Evolutionary conservation across 2,797 vertebrate species (phyloP), one percentile per base, ranked within the genome.

Genomic region (Halcyon smyrnensis): DNA sequence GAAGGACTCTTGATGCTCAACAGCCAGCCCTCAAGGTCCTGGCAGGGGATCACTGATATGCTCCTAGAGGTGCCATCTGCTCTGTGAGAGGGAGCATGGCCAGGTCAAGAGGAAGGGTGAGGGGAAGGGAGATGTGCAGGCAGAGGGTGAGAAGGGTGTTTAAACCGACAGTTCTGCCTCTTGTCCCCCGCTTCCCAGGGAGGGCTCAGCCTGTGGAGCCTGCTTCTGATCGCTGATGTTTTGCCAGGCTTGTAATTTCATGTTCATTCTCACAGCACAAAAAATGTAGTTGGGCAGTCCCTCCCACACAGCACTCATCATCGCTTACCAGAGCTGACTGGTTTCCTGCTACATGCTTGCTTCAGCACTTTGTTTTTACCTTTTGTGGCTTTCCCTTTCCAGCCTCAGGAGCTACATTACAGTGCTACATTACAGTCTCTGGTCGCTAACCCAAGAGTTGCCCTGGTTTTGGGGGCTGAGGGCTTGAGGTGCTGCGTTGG

Each of bases 291-390:
- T 73, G 91, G 19, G 3, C 57, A 48, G 92, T 95, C 93, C 93
- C 94, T 97, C 97, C 96, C 93, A 89, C 85, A 80, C 69, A 12
- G 39, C 65, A 24, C 85, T 92, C 80, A n/a, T 64, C 93, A 50
- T 82, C 13, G 63, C 76, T 84, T 79, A 37, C 92, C 32, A 25
- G 65, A 9, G 43, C 69, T 80, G 95, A 65, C 86, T 97, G 57
- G 62, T 91, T 97, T 98, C 97, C 97, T 96, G 90, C 84, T 90
- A 70, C 80, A 12, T 89, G 87, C 87, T 83, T 54, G 60, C 63
- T 94, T 91, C 64, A 37, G 89, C 82, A 28, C 85, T 96, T 87
- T 4, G 0, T 2, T 88, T 91, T 87, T 88, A 94, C 90, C 88
- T 93, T 93, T 71, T 82, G 93, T 1, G 1, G 80, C 88, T 89